Evolutionary conservation across 1,140 invertebrate genomes (phyloP).

Genomic region (Lethrus apterus): DNA sequence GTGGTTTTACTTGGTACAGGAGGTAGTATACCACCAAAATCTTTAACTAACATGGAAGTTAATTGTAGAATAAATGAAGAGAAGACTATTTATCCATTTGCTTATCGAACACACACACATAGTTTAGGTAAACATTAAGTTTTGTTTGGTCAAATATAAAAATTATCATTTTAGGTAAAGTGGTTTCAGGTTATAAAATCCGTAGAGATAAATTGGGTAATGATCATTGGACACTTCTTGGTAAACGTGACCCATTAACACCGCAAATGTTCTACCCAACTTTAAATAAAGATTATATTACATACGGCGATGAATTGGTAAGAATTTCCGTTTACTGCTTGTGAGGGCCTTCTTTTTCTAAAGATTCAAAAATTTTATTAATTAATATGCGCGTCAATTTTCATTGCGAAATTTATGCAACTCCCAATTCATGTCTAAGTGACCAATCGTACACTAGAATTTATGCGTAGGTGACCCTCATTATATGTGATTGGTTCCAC

Average conservation of each 20-base stretch:
- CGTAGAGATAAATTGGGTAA: conserved; percentile 48
- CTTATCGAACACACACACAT: conserved; percentile 92
- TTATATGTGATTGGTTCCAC: too few relatives aligned
- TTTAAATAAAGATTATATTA: conserved; percentile 51
- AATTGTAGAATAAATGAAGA: conserved; percentile 74
- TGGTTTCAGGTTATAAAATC: conserved; percentile 83
- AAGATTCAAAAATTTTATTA: too few relatives aligned
- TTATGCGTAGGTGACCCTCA: too few relatives aligned
- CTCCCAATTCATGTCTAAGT: too few relatives aligned
- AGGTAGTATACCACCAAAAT: conserved; percentile 64
- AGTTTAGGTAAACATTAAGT: conserved; percentile 54
- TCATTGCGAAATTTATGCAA: too few relatives aligned
- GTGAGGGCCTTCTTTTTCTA: conserved; percentile 6
- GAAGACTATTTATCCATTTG: conserved; percentile 87
- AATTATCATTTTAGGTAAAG: conserved; percentile 51
- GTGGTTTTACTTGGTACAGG: conserved; percentile 79
- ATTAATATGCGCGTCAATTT: too few relatives aligned
- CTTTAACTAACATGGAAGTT: conserved; percentile 78
- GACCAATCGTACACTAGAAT: too few relatives aligned
- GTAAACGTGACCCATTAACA: conserved; percentile 83
- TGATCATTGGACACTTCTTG: conserved; percentile 74
- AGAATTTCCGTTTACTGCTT: too few relatives aligned
- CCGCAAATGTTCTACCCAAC: conserved; percentile 97
- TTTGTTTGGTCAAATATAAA: background rate
- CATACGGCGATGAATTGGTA: conserved; percentile 66